A percentile compares a stretch with the other conserved stretches of the same genome.
phyloP scores from a whole-genome alignment of 2,888 invertebrate species.

The Nezara viridula region DNA sequence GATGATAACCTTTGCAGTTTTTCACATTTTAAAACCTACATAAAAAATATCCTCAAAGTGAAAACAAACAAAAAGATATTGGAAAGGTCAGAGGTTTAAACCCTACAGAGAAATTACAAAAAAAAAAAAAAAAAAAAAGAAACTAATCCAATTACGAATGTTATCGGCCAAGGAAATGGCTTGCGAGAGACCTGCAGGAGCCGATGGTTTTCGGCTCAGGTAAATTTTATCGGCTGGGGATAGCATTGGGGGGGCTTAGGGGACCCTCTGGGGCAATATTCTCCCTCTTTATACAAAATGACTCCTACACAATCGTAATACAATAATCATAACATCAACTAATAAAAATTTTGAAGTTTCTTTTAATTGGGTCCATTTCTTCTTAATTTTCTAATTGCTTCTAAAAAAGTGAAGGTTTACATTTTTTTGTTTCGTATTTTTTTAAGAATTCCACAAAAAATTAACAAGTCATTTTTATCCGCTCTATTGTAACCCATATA shows the following conservation, averaged over 20 bases:
- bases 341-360: no score
- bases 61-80: neutral
- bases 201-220: neutral
- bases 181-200: neutral
- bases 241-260: no score
- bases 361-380: no score
- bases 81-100: neutral
- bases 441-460: no score
- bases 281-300: neutral
- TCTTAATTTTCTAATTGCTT: no score
- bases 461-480: no score
- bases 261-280: neutral
- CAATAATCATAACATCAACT: no score
- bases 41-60: neutral
- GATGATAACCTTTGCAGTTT: no score
- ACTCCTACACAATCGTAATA: neutral
- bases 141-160: constrained; percentile 22
- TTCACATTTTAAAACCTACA: no score
- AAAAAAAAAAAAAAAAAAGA: neutral
- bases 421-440: no score
- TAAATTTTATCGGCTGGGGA: constrained; percentile 26
- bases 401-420: no score
- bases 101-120: neutral
- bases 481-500: no score
- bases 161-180: constrained; percentile 13